Base-by-base conservation (phyloP, 2,797 vertebrate genomes). In the Taeniopygia guttata region DNA sequence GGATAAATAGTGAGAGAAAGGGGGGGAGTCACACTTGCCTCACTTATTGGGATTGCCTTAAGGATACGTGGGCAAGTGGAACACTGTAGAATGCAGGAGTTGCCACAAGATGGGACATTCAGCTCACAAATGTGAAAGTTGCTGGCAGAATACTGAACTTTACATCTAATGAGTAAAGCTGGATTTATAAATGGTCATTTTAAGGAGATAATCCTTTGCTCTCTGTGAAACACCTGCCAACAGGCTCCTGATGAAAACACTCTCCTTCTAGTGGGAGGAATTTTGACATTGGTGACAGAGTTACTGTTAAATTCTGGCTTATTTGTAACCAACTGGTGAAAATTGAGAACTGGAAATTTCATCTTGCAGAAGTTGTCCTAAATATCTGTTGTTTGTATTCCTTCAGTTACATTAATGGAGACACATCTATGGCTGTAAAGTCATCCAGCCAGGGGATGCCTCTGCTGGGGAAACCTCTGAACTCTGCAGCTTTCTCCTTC, bases 41-140 rank as follows among this genome's bases (percentile, higher is more conserved):
- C n/a, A 1, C 9, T 80, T n/a, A 12, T 2, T 86, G 58, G 67
- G 69, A 66, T 80, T 79, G 70, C 78, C 45, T 89, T 62, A 51
- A 78, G 73, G 83, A 85, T 29, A 32, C 8, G 5, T 5, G 55
- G 93, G 70, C 67, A 92, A 84, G 58, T 9, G 43, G 63, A 87
- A 48, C 79, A 88, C 66, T 96, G 87, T 95, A 89, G 75, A 97
- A 93, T 74, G 59, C 93, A 96, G 73, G 75, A 95, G 81, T 91
- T 97, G 79, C 73, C 92, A 94, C 75, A 96, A 94, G 91, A 97
- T 80, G 88, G 90, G 94, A 96, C 94, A 93, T 89, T 95, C 91
- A 82, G 89, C 89, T 94, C 62, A 90, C 67, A 83, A 73, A 94
- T 80, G 83, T 82, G 64, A 81, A 91, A 95, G 64, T 72, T 82